Evolutionary conservation across 2,797 vertebrate species (phyloP).

Genomic region (Tragopan temminckii): DNA sequence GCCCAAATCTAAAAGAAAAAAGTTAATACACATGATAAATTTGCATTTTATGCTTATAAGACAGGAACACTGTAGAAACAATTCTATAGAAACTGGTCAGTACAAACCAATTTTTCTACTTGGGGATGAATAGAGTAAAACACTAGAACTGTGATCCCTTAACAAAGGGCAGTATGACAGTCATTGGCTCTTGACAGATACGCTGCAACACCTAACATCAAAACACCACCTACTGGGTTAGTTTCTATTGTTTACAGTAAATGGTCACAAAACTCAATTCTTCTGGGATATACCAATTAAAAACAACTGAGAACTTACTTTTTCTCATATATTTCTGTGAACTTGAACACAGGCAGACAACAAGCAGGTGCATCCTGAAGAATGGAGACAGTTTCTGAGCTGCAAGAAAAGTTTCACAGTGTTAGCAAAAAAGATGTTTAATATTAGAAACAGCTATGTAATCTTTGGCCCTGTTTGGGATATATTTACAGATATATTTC

Average conservation of each 20-base stretch:
- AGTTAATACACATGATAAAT: rapidly evolving
- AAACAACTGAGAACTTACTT: constrained; percentile 83
- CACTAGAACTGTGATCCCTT: background rate
- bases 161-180: background rate
- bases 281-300: background rate
- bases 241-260: background rate
- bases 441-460: background rate
- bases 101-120: background rate
- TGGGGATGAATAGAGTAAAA: background rate
- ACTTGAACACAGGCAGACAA: constrained; percentile 95
- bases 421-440: constrained; percentile 10
- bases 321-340: constrained; percentile 96
- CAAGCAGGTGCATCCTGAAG: constrained; percentile 96
- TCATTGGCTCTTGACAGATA: background rate
- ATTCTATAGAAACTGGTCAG: rapidly evolving
- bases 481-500: background rate
- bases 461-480: background rate
- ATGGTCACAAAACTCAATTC: background rate
- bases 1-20: constrained; percentile 86
- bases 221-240: background rate
- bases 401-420: constrained; percentile 65
- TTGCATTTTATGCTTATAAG: background rate
- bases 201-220: background rate
- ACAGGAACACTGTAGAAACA: background rate
- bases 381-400: constrained; percentile 90